A percentile compares a stretch with the other conserved stretches of the same genome.
Conservation (phyloP, 1,140 invertebrate species). For the Drosophila elegans region DNA sequence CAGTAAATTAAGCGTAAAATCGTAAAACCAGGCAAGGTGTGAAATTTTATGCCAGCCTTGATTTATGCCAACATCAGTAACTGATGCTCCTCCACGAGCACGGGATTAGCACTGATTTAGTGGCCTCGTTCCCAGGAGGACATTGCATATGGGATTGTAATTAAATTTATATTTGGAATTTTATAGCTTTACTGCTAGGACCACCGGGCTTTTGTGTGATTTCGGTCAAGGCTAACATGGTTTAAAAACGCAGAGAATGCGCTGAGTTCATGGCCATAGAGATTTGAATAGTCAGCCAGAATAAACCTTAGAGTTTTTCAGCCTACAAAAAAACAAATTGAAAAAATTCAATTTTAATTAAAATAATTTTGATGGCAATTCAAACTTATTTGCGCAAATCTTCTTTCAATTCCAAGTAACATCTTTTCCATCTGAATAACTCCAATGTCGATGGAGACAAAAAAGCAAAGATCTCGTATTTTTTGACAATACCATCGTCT, state of each 20-base stretch:
- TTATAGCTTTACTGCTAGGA: slow-evolving; percentile 39
- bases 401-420: not conserved
- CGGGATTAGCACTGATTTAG: slow-evolving; percentile 75
- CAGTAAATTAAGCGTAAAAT: slow-evolving; percentile 79
- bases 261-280: not conserved
- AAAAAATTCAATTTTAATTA: slow-evolving; percentile 9
- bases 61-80: slow-evolving; percentile 69
- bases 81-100: slow-evolving; percentile 48
- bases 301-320: not conserved
- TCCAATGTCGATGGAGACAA: slow-evolving; percentile 14
- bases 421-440: slow-evolving; percentile 10
- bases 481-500: slow-evolving; percentile 46
- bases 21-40: slow-evolving; percentile 80
- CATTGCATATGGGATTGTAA: slow-evolving; percentile 66
- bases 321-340: not conserved
- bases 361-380: slow-evolving; percentile 4
- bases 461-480: slow-evolving; percentile 19
- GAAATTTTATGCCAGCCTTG: slow-evolving; percentile 78
- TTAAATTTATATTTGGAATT: slow-evolving; percentile 63
- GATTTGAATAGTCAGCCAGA: not conserved
- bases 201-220: slow-evolving; percentile 27
- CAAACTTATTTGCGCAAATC: slow-evolving; percentile 1
- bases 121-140: slow-evolving; percentile 41
- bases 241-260: not conserved
- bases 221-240: slow-evolving; percentile 33